Base-by-base conservation (phyloP, 2,113 vertebrate genomes). In the Hystrix cristata region DNA sequence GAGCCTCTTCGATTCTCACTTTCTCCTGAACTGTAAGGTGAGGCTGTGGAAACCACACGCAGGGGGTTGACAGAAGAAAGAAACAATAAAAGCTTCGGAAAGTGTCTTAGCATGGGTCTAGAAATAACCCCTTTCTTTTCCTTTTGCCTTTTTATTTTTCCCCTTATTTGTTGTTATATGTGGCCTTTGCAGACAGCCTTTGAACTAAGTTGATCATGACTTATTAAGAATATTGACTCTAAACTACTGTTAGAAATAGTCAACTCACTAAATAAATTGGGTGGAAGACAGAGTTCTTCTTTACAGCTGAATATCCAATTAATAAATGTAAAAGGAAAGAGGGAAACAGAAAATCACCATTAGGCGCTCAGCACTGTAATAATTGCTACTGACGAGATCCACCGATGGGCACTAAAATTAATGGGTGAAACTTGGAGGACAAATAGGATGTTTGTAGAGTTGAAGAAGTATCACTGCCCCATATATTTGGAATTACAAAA, bases 211-310 rank as follows among this genome's bases (percentile, higher is more conserved):
- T 83, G 79, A 29, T 27, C 12, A 72, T n/a, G 65, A 80, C 27
- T 97, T 89, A 71, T 65, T 96, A 97, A 87, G 90, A 95, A 90
- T 93, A 91, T 93, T 1, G 27, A 96, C 82, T 96, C 62, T 23
- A 34, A 93, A 94, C 64, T 87, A 67, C 13, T 34, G 72, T 80
- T 93, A 27, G 80, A 91, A 97, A 71, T 89, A 97, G 95, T 91
- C 74, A n/a, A 76, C 91, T 89, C 59, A 94, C 51, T 76, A 96
- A 93, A 89, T 83, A 93, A 94, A 80, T 94, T 74, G 19, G 29
- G 38, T 48, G 87, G 80, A 95, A 74, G 69, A 95, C 43, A 71
- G 14, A 91, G 51, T 14, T 87, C 19, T 69, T 92, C 43, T 31
- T 92, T 90, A 90, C 15, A 92, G 69, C 89, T 62, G 62, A 76